Base-by-base conservation (phyloP, 30 jellyfish, hydroid and myxozoan genomes). In the Cassiopea xamachana region DNA sequence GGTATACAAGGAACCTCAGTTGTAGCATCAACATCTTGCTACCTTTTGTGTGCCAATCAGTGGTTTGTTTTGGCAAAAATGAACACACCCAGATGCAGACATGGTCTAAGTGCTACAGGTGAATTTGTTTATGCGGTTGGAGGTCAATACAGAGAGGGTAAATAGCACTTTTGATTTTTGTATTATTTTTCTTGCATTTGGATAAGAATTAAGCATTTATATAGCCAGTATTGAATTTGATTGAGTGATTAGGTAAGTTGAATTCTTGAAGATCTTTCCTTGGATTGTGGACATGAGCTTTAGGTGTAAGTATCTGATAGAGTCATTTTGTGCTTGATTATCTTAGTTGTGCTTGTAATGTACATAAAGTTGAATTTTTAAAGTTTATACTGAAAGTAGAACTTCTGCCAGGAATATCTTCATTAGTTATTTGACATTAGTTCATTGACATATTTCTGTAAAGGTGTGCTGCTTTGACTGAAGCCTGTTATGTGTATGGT, bases 41-140 rank as follows among this genome's bases (percentile, higher is more conserved):
- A 90, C 79, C 92, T 96, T 27, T 91, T 96, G 7, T 96, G 98
- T 85, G 97, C 92, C 64, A 96, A 92, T 71, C 99, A 92, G 75
- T 96, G 99, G 99, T 96, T 90, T 82, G 97, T 92, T 44, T 86
- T 96, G 86, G 97, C 99, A 48, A 96, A 96, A 61, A 96, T 96
- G 99, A 97, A 96, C 78, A 96, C 99, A 19, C 99, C 99, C 48
- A 85, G 99, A 61, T 96, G 99, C 91, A 80, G 99, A 49, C 99
- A 96, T 82, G 99, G 99, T 9, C 81, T 96, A 70, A 97, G 98
- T 50, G 99, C 94, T 17, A 96, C 99, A 16, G 99, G 99, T 44
- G 99, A 96, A 71, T 96, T 96, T 82, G 99, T 96, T 60, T 96
- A 96, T 68, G 98, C 99, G 9, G 98, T 86, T 39, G 99, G 99